Evolutionary conservation across 2,797 vertebrate genomes (phyloP), one percentile per base, ranked within the genome.

Genomic region (Periparus ater): DNA sequence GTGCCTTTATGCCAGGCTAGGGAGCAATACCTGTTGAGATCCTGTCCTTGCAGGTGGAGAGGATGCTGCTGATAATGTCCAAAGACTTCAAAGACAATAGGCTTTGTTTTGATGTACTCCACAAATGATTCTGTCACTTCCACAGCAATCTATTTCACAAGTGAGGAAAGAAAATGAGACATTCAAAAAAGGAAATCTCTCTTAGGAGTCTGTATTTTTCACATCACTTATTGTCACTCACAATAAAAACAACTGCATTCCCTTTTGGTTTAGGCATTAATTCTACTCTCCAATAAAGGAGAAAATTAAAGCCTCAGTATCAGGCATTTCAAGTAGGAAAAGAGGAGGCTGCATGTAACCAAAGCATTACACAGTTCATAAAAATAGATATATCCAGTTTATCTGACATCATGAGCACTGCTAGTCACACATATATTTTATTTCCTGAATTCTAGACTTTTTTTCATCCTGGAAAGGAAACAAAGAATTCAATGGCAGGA

Each of bases 81-180:
- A n/a, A 99, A 99, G 86, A 99, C 99, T 96, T 99, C 99, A 96
- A 99, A 99, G 73, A 99, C 99, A 21, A 99, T 99, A 10, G 99
- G 99, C 60, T 99, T 99, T 79, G 96, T 98, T 98, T 99, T 99
- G 96, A 99, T 99, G 89, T 99, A 99, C 72, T 99, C 99, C 72
- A 99, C 98, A 95, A 99, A 99, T 1, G 99, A 99, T 95, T 99
- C 99, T 0, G 99, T 99, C 94, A 99, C 98, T 97, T 99, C 99
- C 70, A 99, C 99, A 8, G 99, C 99, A 96, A 99, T 98, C 99
- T 99, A 91, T 29, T n/a, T 36, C 74, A 32, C 22, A 48, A 44
- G 57, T 3, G 72, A 68, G 47, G 76, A 62, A 74, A 50, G 16
- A 75, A 82, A 75, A 53, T 19, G 13, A 82, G 61, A 54, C 23